A percentile compares a stretch with the other conserved stretches of the same genome.
These are phyloP conservation scores for Hestina assimilis DNA, from an alignment of 1,140 invertebrate species.

Conservation along the genomic window DNA sequence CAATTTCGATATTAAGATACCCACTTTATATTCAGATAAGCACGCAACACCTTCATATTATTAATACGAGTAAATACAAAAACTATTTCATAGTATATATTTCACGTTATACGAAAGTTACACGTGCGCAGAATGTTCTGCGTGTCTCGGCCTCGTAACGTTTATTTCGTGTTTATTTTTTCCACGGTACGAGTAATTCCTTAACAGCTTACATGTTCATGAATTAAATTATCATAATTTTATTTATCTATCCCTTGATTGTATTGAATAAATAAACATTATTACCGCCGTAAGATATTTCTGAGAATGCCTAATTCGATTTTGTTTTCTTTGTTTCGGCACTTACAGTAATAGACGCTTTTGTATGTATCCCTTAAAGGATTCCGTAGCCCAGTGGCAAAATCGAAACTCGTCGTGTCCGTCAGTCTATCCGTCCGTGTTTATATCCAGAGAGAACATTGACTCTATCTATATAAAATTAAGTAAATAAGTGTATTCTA, in stretches of 20 bases:
- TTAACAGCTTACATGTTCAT: neutral
- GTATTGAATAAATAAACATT: no score
- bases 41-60: neutral
- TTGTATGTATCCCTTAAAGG: no score
- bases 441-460: no score
- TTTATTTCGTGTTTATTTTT: neutral
- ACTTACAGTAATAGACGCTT: no score
- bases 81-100: conserved; percentile 4
- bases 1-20: neutral
- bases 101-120: neutral
- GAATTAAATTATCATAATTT: conserved; percentile 16
- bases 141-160: neutral
- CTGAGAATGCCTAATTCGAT: no score
- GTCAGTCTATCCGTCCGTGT: no score
- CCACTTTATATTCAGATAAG: neutral
- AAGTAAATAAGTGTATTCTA: no score
- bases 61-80: neutral
- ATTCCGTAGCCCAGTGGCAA: no score
- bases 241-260: neutral
- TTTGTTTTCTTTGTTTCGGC: no score
- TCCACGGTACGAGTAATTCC: neutral
- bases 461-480: no score
- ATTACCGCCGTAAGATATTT: no score
- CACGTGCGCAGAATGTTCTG: neutral
- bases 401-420: no score